These are phyloP conservation scores for Temnothorax unifasciatus DNA, from an alignment of 2,888 invertebrate genomes.

Conservation along the genomic window DNA sequence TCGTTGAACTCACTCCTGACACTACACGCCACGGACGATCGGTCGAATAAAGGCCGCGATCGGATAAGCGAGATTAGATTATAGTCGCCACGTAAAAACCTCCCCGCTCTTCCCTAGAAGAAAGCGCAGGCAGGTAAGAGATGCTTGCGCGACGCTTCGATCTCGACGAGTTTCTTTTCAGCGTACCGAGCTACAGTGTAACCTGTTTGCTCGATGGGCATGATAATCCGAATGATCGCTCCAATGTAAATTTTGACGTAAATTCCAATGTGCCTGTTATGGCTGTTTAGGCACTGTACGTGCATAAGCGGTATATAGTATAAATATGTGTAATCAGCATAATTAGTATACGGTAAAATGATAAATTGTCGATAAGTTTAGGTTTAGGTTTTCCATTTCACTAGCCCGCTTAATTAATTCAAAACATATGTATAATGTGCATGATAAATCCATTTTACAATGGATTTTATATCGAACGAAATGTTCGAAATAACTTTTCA, in stretches of 20 bases:
- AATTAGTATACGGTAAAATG: background rate
- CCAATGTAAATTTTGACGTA: no score
- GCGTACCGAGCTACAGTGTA: background rate
- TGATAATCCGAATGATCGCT: background rate
- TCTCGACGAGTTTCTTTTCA: background rate
- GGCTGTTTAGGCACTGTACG: no score
- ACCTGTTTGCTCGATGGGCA: conserved; percentile 16
- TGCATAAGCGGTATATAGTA: no score
- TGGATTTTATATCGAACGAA: background rate
- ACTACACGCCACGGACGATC: conserved; percentile 58
- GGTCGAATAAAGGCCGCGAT: conserved; percentile 68
- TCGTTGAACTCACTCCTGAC: conserved; percentile 49
- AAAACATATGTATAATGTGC: background rate
- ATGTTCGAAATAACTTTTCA: background rate
- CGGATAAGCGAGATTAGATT: conserved; percentile 70
- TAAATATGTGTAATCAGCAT: no score
- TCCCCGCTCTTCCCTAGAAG: background rate
- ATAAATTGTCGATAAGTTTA: background rate
- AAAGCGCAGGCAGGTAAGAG: conserved; percentile 54
- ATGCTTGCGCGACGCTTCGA: conserved; percentile 10
- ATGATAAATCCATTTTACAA: background rate
- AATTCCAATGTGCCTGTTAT: no score
- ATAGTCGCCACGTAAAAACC: conserved; percentile 30
- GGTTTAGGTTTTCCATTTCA: background rate
- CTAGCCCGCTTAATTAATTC: background rate